These are phyloP conservation scores for Nymphicus hollandicus DNA, from an alignment of 2,113 vertebrate species.

Conservation along the genomic window DNA sequence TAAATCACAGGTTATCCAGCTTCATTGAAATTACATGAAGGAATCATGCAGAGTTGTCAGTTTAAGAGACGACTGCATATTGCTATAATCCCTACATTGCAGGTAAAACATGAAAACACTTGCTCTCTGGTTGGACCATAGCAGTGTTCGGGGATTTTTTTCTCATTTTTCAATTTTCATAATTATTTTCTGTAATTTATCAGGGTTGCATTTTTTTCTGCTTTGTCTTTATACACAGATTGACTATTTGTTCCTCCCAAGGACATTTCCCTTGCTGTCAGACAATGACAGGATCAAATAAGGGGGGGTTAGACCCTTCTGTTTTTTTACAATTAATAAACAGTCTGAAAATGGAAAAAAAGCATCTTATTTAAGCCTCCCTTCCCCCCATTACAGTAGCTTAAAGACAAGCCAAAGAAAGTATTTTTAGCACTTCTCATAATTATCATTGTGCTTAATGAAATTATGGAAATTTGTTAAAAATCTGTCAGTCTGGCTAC, in stretches of 20 bases:
- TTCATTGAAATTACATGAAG: constrained; percentile 27
- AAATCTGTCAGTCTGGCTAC: background rate
- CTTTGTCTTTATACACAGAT: background rate
- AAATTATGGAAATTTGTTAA: constrained; percentile 38
- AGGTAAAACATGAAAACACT: background rate
- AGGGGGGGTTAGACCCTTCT: background rate
- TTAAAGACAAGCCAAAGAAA: constrained; percentile 18
- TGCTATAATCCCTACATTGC: background rate
- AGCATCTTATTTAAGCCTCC: background rate
- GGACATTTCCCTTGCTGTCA: constrained; percentile 24
- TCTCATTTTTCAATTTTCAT: constrained; percentile 2
- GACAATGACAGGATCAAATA: constrained; percentile 16
- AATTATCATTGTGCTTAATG: background rate
- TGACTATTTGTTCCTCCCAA: constrained; percentile 46
- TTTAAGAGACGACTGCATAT: background rate
- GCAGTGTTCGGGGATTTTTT: background rate
- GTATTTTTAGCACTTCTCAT: background rate
- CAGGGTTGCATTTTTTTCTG: background rate
- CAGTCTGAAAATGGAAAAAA: constrained; percentile 29
- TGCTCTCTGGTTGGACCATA: background rate
- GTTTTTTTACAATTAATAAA: constrained; percentile 7
- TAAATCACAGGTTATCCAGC: constrained; percentile 43
- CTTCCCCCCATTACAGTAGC: background rate
- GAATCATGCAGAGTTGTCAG: background rate
- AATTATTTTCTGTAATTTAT: constrained; percentile 18